Conservation (phyloP, 2,888 invertebrate species). For the Pristionchus exspectatus region DNA sequence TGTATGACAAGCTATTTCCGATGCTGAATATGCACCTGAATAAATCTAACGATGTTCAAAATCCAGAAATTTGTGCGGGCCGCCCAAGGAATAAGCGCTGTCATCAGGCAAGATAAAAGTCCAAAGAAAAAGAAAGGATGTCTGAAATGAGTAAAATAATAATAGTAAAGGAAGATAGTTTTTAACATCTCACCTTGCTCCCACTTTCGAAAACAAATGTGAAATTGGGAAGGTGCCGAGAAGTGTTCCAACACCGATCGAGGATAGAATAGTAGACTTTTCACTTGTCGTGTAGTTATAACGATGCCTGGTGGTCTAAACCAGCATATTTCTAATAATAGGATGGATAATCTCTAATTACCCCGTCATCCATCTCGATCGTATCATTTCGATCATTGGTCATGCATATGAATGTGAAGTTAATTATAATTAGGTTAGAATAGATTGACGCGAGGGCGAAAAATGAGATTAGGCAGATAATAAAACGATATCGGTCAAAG, state of each 20-base stretch:
- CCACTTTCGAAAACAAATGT: conserved; percentile 33
- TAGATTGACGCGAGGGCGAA: conserved; percentile 66
- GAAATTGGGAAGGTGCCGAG: conserved; percentile 39
- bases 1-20: not conserved
- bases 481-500: conserved; percentile 59
- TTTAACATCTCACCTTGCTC: conserved; percentile 4
- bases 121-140: conserved; percentile 49
- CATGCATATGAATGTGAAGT: too few relatives aligned
- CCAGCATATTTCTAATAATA: not conserved
- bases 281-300: conserved; percentile 37
- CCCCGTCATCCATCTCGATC: not conserved
- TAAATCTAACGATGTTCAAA: not conserved
- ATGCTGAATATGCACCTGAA: not conserved
- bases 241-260: conserved; percentile 45
- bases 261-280: conserved; percentile 35
- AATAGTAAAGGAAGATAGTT: not conserved
- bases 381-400: conserved; percentile 51
- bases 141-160: not conserved
- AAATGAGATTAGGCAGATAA: conserved; percentile 63
- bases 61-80: not conserved
- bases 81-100: conserved; percentile 36
- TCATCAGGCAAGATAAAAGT: conserved; percentile 16
- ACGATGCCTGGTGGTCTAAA: conserved; percentile 19
- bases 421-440: conserved; percentile 69
- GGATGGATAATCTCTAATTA: not conserved